Evolutionary conservation across 1,140 invertebrate species (phyloP).

Genomic region (Oscheius sp.): DNA sequence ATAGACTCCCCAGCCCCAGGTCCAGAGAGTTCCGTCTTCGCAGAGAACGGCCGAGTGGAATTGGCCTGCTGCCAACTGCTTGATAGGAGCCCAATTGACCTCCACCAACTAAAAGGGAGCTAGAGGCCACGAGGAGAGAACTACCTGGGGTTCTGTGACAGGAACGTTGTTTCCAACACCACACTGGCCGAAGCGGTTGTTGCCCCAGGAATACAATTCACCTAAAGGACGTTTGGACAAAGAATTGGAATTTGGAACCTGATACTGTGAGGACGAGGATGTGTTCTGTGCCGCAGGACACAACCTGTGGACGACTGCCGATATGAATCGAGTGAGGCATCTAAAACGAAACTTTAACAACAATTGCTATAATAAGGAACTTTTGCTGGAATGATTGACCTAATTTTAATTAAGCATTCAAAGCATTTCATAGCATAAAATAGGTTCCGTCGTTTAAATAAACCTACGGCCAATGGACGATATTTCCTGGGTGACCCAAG

Average conservation of each 20-base stretch:
- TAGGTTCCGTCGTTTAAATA: no score
- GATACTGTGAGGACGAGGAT: conserved; percentile 80
- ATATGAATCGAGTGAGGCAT: conserved; percentile 21
- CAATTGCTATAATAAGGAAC: not conserved
- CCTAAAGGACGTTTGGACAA: no score
- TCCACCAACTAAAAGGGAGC: conserved; percentile 40
- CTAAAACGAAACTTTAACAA: conserved; percentile 21
- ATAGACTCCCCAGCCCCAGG: conserved; percentile 52
- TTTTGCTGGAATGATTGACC: no score
- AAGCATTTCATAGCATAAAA: no score
- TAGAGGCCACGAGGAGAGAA: not conserved
- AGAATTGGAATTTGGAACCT: no score
- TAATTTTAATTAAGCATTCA: no score
- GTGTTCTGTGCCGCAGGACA: conserved; percentile 76
- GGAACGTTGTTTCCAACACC: conserved; percentile 64
- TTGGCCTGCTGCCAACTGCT: conserved; percentile 46
- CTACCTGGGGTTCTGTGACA: not conserved
- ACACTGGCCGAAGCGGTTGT: conserved; percentile 77
- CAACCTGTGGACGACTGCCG: conserved; percentile 42
- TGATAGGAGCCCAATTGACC: conserved; percentile 31
- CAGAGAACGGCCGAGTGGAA: conserved; percentile 53
- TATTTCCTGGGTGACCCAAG: no score
- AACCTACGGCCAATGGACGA: no score
- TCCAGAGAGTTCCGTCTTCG: conserved; percentile 44
- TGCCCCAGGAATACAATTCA: conserved; percentile 83